phyloP scores from a whole-genome alignment of 2,888 invertebrate genomes.

The Aethes cnicana region DNA sequence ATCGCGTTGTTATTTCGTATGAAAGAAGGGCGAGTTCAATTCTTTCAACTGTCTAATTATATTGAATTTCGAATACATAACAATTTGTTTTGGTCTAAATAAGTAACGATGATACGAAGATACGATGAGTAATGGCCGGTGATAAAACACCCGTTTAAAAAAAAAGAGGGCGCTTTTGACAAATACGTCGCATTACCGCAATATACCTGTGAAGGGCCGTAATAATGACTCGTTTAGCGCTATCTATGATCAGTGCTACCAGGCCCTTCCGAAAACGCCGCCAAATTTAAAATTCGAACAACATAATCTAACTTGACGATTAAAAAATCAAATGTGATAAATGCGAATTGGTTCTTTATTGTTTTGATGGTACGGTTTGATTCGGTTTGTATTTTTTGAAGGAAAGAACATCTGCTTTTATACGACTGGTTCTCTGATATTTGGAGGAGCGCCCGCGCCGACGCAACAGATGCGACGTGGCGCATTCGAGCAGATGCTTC shows the following conservation, averaged over 20 bases:
- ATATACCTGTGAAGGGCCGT: slow-evolving; percentile 61
- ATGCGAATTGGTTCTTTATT: slow-evolving; percentile 32
- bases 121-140: slow-evolving; percentile 57
- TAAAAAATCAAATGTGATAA: slow-evolving; percentile 48
- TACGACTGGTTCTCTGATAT: slow-evolving; percentile 59
- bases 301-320: slow-evolving; percentile 71
- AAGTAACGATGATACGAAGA: slow-evolving; percentile 40
- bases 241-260: slow-evolving; percentile 69
- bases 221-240: slow-evolving; percentile 73
- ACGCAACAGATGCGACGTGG: slow-evolving; percentile 78
- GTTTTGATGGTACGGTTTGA: slow-evolving; percentile 20
- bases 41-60: slow-evolving; percentile 53
- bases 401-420: slow-evolving; percentile 71
- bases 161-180: slow-evolving; percentile 60
- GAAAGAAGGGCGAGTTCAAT: slow-evolving; percentile 50
- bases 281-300: slow-evolving; percentile 75
- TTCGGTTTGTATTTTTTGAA: slow-evolving; percentile 34
- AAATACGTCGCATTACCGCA: slow-evolving; percentile 65
- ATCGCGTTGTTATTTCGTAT: slow-evolving; percentile 52
- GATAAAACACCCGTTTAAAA: slow-evolving; percentile 63
- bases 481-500: slow-evolving; percentile 80
- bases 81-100: slow-evolving; percentile 21
- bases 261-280: slow-evolving; percentile 58
- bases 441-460: slow-evolving; percentile 67
- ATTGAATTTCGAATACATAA: slow-evolving; percentile 38